Conservation (phyloP, 2,113 vertebrate genomes). For the Cyanoramphus novaezelandiae region DNA sequence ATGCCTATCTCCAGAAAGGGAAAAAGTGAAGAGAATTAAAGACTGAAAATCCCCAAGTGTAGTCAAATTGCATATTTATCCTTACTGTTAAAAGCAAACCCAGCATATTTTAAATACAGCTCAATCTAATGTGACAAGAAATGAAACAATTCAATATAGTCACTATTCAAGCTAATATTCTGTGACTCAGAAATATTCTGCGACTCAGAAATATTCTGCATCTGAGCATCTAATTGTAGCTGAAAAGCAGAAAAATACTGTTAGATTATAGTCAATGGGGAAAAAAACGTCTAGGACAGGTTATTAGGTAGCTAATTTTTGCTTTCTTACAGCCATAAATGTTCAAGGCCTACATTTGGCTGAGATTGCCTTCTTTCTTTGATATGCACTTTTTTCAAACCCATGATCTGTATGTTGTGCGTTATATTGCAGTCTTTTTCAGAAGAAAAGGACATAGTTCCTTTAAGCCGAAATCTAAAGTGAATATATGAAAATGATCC, state of each 20-base stretch:
- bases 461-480: not conserved
- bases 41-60: not conserved
- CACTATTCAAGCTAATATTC: not conserved
- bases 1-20: not conserved
- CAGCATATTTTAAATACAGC: constrained; percentile 5
- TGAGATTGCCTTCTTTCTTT: not conserved
- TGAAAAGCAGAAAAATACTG: not conserved
- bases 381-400: not conserved
- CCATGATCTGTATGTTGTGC: not conserved
- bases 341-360: not conserved
- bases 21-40: constrained; percentile 37
- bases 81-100: not conserved
- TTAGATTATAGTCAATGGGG: not conserved
- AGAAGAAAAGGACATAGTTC: not conserved
- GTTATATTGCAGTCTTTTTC: not conserved
- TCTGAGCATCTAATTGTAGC: not conserved
- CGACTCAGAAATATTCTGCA: not conserved
- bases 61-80: not conserved
- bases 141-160: not conserved
- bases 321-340: not conserved
- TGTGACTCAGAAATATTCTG: not conserved
- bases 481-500: constrained; percentile 42
- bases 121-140: not conserved
- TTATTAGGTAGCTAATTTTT: not conserved
- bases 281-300: not conserved